phyloP scores from a whole-genome alignment of 2,113 vertebrate species.

The Calypte anna region DNA sequence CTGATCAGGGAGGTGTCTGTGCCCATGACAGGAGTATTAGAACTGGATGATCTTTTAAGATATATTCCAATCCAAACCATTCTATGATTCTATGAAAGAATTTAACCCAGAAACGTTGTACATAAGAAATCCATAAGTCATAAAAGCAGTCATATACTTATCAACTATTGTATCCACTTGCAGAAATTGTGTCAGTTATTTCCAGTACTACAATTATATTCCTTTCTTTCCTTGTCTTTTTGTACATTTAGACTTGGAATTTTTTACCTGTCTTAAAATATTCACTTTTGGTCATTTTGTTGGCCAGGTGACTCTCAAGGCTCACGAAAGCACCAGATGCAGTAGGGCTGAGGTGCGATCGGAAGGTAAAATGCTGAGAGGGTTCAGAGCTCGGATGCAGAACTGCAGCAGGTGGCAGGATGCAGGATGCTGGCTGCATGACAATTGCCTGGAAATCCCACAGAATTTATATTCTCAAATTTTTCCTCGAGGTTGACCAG shows the following conservation, averaged over 20 bases:
- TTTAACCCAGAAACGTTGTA: not conserved
- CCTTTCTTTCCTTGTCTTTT: not conserved
- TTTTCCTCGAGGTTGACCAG: not conserved
- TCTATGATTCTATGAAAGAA: too few relatives aligned
- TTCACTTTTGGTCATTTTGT: constrained; percentile 8
- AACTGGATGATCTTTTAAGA: too few relatives aligned
- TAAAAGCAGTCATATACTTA: not conserved
- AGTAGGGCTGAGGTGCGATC: not conserved
- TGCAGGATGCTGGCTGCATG: not conserved
- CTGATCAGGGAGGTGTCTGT: too few relatives aligned
- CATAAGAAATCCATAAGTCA: not conserved
- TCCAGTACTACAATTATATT: not conserved
- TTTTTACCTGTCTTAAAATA: not conserved
- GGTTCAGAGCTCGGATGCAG: not conserved
- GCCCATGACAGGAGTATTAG: too few relatives aligned
- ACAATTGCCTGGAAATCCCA: rapidly evolving
- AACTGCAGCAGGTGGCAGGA: not conserved
- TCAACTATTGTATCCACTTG: not conserved
- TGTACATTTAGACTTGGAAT: not conserved
- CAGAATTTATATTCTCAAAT: not conserved
- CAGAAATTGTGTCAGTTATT: not conserved
- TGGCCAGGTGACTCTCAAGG: constrained; percentile 30
- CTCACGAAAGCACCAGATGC: not conserved
- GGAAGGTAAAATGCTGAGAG: not conserved
- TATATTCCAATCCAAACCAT: too few relatives aligned